Conservation (phyloP, 53 echinoderm and acorn worm genomes). For the Zoroaster sp. region DNA sequence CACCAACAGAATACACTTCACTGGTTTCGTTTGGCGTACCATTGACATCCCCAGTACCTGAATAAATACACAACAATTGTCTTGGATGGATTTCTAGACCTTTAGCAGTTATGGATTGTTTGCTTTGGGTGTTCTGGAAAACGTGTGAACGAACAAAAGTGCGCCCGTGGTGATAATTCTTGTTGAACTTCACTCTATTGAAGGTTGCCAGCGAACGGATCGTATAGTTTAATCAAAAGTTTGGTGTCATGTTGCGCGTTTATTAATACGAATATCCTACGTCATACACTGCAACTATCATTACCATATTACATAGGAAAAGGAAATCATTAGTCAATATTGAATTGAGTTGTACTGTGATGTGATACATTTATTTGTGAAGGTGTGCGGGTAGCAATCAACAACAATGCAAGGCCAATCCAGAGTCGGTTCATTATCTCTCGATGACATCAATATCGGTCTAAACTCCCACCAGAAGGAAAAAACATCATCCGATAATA, state of each 20-base stretch:
- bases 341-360: no score
- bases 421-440: slow-evolving; percentile 4
- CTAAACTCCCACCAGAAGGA: not conserved
- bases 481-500: not conserved
- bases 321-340: no score
- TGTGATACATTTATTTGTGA: not conserved
- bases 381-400: not conserved
- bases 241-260: not conserved
- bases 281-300: no score
- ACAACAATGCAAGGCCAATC: slow-evolving; percentile 18
- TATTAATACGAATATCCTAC: no score
- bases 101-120: not conserved
- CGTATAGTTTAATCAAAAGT: not conserved
- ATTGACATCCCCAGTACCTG: not conserved
- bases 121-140: not conserved
- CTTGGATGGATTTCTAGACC: not conserved
- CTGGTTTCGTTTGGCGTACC: not conserved
- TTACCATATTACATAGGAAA: no score
- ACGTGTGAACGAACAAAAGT: not conserved
- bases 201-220: not conserved
- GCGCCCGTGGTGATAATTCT: not conserved
- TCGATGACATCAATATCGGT: slow-evolving; percentile 21
- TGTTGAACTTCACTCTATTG: not conserved
- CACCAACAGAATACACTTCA: no score
- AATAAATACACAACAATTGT: not conserved